Evolutionary conservation across 1,140 invertebrate species (phyloP).

Genomic region (Octopus sinensis): DNA sequence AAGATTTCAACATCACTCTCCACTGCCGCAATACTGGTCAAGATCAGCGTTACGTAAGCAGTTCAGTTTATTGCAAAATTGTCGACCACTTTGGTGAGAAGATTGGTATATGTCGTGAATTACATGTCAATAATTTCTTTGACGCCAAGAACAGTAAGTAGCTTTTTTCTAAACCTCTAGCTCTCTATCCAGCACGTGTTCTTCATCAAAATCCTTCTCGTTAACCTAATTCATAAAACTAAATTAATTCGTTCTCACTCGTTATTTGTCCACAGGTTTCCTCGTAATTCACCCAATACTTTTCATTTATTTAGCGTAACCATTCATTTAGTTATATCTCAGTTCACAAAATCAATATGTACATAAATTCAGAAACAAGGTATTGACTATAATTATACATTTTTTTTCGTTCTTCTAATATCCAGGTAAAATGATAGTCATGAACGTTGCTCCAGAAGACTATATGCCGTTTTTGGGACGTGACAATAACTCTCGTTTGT

Average conservation of each 20-base stretch:
- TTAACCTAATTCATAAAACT: too few species aligned
- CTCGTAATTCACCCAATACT: too few species aligned
- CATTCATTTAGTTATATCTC: too few species aligned
- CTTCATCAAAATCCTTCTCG: too few species aligned
- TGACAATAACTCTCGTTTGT: background rate
- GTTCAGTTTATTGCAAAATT: background rate
- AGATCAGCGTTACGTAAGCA: background rate
- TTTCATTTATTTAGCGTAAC: too few species aligned
- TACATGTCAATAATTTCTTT: background rate
- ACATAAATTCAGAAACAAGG: too few species aligned
- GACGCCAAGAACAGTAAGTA: background rate
- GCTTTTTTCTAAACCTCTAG: background rate
- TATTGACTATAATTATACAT: too few species aligned
- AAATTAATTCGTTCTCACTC: too few species aligned
- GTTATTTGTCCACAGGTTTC: too few species aligned
- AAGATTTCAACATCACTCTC: slow-evolving; percentile 67
- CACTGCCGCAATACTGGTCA: slow-evolving; percentile 64
- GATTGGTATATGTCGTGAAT: background rate
- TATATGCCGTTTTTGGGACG: background rate
- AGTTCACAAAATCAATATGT: too few species aligned
- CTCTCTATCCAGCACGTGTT: too few species aligned
- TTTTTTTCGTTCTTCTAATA: too few species aligned
- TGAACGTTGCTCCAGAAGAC: background rate
- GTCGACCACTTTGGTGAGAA: background rate
- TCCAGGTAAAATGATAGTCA: background rate